Evolutionary conservation across 2,113 vertebrate genomes (phyloP).

Genomic region (Microcebus murinus): DNA sequence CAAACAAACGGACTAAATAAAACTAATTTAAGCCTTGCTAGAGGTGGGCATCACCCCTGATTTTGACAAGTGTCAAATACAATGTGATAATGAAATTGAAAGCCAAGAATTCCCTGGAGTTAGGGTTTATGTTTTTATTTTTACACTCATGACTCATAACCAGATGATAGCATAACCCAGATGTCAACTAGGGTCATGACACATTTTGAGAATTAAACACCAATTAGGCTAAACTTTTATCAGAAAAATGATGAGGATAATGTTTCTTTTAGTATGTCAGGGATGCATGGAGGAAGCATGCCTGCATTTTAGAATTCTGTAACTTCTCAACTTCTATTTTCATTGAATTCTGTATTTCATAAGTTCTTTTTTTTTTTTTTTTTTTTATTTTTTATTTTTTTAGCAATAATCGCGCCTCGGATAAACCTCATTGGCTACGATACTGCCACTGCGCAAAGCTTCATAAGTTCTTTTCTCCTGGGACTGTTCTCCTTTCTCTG

Average conservation of each 20-base stretch:
- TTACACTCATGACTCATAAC: not conserved
- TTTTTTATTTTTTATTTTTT: no score
- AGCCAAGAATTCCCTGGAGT: not conserved
- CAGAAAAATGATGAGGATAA: not conserved
- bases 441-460: no score
- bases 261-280: not conserved
- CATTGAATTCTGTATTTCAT: not conserved
- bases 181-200: not conserved
- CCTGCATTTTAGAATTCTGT: conserved; percentile 4
- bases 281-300: not conserved
- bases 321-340: not conserved
- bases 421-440: no score
- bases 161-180: not conserved
- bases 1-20: not conserved
- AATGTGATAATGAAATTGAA: not conserved
- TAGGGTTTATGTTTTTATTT: conserved; percentile 24
- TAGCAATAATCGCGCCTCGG: no score
- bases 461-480: not conserved
- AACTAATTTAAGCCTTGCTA: not conserved
- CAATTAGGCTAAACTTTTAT: not conserved
- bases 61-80: conserved; percentile 2
- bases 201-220: conserved; percentile 18
- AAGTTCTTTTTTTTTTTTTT: not conserved
- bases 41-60: not conserved
- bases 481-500: not conserved